These are phyloP conservation scores for Valencia hispanica DNA, from an alignment of 2,797 vertebrate species.

Conservation along the genomic window DNA sequence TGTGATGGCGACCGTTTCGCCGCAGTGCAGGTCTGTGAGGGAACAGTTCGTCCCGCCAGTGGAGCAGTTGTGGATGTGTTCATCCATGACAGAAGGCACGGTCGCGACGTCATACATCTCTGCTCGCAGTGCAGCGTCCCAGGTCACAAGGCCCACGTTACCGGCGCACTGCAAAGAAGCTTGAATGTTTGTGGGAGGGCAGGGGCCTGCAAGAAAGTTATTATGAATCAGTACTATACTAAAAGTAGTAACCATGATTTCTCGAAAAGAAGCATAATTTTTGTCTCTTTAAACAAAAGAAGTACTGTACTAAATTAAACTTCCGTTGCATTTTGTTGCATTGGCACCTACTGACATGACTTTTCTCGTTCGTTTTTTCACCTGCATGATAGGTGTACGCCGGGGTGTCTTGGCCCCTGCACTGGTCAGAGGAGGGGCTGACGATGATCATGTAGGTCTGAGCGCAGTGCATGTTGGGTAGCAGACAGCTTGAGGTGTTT, in stretches of 20 bases:
- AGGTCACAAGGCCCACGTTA: constrained; percentile 73
- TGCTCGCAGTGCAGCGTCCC: constrained; percentile 58
- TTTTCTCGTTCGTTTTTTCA: constrained; percentile 31
- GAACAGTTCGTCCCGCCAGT: constrained; percentile 68
- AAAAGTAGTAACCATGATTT: too few relatives aligned
- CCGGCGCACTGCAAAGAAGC: constrained; percentile 68
- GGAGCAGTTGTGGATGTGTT: constrained; percentile 61
- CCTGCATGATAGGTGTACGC: constrained; percentile 65
- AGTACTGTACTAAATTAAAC: not conserved
- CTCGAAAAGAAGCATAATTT: too few relatives aligned
- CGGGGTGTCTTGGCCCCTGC: constrained; percentile 61
- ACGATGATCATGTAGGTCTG: constrained; percentile 74
- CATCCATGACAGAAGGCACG: not conserved
- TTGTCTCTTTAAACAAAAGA: too few relatives aligned
- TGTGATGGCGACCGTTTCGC: constrained; percentile 55
- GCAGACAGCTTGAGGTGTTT: constrained; percentile 62
- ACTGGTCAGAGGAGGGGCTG: constrained; percentile 64
- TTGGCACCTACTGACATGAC: not conserved
- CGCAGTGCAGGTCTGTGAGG: constrained; percentile 74
- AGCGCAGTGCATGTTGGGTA: constrained; percentile 77
- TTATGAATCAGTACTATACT: too few relatives aligned
- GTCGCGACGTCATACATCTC: constrained; percentile 67
- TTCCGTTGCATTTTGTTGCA: not conserved
- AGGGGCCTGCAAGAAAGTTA: constrained; percentile 69
- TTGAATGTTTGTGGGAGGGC: constrained; percentile 69